phyloP scores from a whole-genome alignment of 2,113 vertebrate species.

The Austrofundulus limnaeus region DNA sequence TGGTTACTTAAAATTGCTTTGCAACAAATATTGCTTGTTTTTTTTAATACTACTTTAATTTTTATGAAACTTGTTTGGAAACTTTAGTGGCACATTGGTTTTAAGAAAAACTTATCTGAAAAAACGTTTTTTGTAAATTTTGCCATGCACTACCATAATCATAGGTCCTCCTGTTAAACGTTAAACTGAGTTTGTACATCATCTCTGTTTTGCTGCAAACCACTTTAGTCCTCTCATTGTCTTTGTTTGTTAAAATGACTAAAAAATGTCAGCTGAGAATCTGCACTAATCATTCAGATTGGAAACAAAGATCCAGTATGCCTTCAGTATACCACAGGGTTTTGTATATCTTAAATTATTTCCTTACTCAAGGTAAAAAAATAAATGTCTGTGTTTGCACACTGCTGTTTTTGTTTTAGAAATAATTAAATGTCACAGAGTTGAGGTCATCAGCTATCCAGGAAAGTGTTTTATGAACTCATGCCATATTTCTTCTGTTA shows the following conservation, averaged over 20 bases:
- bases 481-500: slow-evolving; percentile 50
- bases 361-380: not conserved
- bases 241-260: not conserved
- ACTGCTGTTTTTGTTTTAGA: slow-evolving; percentile 53
- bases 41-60: not conserved
- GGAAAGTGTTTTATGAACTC: slow-evolving; percentile 63
- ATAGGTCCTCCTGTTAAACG: slow-evolving; percentile 29
- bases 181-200: not conserved
- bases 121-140: slow-evolving; percentile 21
- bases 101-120: too few relatives aligned
- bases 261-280: slow-evolving; percentile 1
- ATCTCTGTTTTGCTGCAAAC: slow-evolving; percentile 1
- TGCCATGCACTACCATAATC: slow-evolving; percentile 17
- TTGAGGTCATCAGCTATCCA: slow-evolving; percentile 49
- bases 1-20: slow-evolving; percentile 1
- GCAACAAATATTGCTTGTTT: slow-evolving; percentile 16
- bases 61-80: not conserved
- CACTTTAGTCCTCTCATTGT: not conserved
- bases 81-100: not conserved
- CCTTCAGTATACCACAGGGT: slow-evolving; percentile 2
- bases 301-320: not conserved
- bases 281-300: slow-evolving; percentile 12
- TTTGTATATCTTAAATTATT: slow-evolving; percentile 18
- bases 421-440: slow-evolving; percentile 73
- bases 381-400: slow-evolving; percentile 20